Evolutionary conservation across 2,113 vertebrate genomes (phyloP).

Genomic region (Campylorhamphus procurvoides): DNA sequence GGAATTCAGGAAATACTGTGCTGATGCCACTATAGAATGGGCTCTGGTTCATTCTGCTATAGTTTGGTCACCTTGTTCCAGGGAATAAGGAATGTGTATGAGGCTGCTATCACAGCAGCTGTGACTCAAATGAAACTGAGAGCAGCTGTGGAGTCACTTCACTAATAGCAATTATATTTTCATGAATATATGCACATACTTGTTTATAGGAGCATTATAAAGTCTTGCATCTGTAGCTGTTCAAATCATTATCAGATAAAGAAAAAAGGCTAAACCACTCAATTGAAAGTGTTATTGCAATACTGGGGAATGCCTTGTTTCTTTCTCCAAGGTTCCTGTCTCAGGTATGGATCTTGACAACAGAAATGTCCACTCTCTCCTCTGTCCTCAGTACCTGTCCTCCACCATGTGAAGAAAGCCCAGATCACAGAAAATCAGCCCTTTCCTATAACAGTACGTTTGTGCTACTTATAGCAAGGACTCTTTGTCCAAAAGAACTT

Average conservation of each 20-base stretch:
- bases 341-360: background rate
- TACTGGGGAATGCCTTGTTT: background rate
- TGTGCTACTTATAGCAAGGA: background rate
- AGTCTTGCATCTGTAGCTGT: background rate
- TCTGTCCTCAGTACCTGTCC: background rate
- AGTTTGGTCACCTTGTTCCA: background rate
- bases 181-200: background rate
- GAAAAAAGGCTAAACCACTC: background rate
- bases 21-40: background rate
- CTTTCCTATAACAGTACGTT: background rate
- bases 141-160: background rate
- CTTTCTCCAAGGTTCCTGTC: background rate
- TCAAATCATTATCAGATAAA: background rate
- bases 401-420: background rate
- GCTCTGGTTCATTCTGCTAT: background rate
- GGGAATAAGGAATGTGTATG: background rate
- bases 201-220: background rate
- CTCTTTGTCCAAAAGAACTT: slow-evolving; percentile 3
- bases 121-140: background rate
- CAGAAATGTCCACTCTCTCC: background rate
- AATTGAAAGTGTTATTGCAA: background rate
- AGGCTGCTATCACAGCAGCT: background rate
- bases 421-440: background rate
- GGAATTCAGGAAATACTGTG: background rate
- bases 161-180: background rate